Evolutionary conservation across 2,113 vertebrate genomes (phyloP).

Genomic region (Muscicapa adusta): DNA sequence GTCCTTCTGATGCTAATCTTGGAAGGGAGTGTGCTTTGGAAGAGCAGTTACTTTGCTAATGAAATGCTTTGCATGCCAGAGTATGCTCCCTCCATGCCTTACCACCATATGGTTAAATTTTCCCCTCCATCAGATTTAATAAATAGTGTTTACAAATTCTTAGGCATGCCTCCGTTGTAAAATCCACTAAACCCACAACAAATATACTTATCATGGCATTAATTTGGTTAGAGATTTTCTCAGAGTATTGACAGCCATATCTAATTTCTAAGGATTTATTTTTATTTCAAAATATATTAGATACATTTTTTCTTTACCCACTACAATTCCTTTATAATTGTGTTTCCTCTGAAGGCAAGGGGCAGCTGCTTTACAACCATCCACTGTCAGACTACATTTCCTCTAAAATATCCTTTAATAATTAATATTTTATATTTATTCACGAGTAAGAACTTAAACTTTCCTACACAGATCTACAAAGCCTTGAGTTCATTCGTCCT

Average conservation of each 20-base stretch:
- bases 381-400: neutral
- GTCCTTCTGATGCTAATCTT: neutral
- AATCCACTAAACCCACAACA: conserved; percentile 43
- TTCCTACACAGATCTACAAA: neutral
- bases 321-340: conserved; percentile 29
- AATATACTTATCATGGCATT: conserved; percentile 30
- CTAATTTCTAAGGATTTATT: conserved; percentile 61
- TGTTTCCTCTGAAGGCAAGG: conserved; percentile 3
- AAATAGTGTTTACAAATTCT: conserved; percentile 55
- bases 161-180: conserved; percentile 27
- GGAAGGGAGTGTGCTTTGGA: neutral
- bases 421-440: conserved; percentile 57
- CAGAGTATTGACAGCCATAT: conserved; percentile 44
- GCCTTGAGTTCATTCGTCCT: neutral
- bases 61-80: neutral
- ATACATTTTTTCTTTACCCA: conserved; percentile 29
- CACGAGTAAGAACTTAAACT: conserved; percentile 43
- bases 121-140: conserved; percentile 44
- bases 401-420: conserved; percentile 25
- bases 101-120: conserved; percentile 31
- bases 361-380: neutral
- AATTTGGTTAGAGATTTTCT: conserved; percentile 61
- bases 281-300: conserved; percentile 54
- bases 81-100: neutral
- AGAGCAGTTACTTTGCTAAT: neutral